Conservation (phyloP, 2,797 vertebrate genomes). For the Clangula hyemalis region DNA sequence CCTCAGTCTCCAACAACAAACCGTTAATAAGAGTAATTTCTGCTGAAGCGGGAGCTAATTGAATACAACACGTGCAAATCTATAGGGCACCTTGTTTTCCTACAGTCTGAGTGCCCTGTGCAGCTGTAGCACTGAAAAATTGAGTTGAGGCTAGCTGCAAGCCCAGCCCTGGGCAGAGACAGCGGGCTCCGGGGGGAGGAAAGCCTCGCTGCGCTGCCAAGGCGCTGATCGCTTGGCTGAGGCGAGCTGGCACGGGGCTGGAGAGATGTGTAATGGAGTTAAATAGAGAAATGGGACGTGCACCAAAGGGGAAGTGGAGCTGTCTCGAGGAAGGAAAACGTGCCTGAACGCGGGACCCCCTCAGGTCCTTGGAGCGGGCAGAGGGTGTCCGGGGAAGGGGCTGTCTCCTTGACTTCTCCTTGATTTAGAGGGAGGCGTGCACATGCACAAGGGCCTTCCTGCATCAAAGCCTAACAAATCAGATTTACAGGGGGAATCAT, state of each 20-base stretch:
- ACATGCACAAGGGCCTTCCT: background rate
- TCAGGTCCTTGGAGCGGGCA: background rate
- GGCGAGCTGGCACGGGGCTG: constrained; percentile 21
- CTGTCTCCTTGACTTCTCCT: background rate
- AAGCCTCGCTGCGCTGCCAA: background rate
- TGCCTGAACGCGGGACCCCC: accelerated
- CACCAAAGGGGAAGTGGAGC: background rate
- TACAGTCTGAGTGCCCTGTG: background rate
- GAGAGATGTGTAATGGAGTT: constrained; percentile 26
- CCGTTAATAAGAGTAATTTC: constrained; percentile 50
- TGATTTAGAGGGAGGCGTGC: background rate
- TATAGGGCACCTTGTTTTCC: background rate
- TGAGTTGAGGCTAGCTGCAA: background rate
- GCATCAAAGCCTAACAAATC: background rate
- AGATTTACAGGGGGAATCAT: accelerated
- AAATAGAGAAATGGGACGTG: background rate
- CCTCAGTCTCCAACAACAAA: constrained; percentile 23
- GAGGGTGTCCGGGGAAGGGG: background rate
- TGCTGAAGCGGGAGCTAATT: constrained; percentile 33
- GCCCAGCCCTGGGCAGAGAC: background rate
- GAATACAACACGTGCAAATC: background rate
- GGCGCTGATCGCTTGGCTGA: constrained; percentile 10
- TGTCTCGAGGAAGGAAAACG: background rate
- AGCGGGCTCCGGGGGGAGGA: background rate
- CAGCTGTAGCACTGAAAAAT: background rate